A percentile compares a stretch with the other conserved stretches of the same genome.
These are phyloP conservation scores for Globia sparganii DNA, from an alignment of 2,888 invertebrate species.

Conservation along the genomic window DNA sequence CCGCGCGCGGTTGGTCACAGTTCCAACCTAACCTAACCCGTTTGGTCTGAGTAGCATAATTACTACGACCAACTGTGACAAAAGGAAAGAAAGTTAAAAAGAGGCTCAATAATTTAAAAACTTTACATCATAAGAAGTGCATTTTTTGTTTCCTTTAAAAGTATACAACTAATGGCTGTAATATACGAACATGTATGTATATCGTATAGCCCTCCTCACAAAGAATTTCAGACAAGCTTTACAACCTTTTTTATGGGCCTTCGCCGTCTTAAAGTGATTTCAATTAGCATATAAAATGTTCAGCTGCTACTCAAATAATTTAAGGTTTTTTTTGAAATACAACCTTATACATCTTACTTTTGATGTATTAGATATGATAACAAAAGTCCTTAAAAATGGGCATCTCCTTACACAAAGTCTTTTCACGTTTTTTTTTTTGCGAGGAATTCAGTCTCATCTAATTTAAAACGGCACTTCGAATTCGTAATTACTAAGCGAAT, in stretches of 20 bases:
- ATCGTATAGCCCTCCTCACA: slow-evolving; percentile 30
- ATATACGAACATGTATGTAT: slow-evolving; percentile 7
- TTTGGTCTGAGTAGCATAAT: too few species aligned
- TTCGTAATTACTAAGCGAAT: slow-evolving; percentile 11
- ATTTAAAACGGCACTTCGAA: slow-evolving; percentile 36
- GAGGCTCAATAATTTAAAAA: background rate
- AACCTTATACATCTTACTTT: slow-evolving; percentile 22
- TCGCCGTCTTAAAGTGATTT: slow-evolving; percentile 68
- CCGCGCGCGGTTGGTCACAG: too few species aligned
- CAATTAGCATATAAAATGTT: slow-evolving; percentile 78
- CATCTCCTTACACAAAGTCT: slow-evolving; percentile 4
- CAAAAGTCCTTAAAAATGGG: slow-evolving; percentile 6
- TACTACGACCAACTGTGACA: too few species aligned
- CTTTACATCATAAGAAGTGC: background rate
- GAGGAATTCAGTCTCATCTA: background rate
- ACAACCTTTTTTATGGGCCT: slow-evolving; percentile 67
- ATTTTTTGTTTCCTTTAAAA: too few species aligned
- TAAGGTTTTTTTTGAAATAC: slow-evolving; percentile 64
- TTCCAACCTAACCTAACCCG: too few species aligned
- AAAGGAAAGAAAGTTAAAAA: too few species aligned
- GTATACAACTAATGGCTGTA: slow-evolving; percentile 9
- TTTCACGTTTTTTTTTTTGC: background rate
- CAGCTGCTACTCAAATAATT: slow-evolving; percentile 68
- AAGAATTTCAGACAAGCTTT: slow-evolving; percentile 59
- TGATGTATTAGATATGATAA: slow-evolving; percentile 13